phyloP scores from a whole-genome alignment of 1,140 invertebrate genomes.

The Psilanteris sp. region DNA sequence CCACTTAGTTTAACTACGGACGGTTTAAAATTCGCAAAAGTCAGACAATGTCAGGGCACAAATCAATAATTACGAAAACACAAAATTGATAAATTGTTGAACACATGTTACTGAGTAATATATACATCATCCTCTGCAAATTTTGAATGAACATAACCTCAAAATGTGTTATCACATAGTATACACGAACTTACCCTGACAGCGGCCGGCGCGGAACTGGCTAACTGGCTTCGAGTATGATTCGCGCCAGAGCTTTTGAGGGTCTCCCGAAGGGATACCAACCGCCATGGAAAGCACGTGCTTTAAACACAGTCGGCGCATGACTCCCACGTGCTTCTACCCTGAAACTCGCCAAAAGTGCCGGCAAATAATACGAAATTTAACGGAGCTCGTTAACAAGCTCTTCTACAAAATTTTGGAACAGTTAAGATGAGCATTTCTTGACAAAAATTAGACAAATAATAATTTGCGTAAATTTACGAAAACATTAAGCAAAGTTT shows the following conservation, averaged over 20 bases:
- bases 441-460: too few relatives aligned
- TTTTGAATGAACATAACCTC: constrained; percentile 68
- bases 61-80: constrained; percentile 1
- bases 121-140: constrained; percentile 18
- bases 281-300: constrained; percentile 57
- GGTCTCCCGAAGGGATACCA: constrained; percentile 56
- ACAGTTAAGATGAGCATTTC: too few relatives aligned
- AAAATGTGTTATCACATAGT: constrained; percentile 40
- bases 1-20: neutral
- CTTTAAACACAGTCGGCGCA: constrained; percentile 43
- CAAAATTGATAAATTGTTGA: constrained; percentile 25
- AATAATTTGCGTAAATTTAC: too few relatives aligned
- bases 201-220: constrained; percentile 79
- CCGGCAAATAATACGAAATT: neutral
- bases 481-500: too few relatives aligned
- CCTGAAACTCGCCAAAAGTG: constrained; percentile 4
- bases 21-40: neutral
- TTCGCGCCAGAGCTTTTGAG: constrained; percentile 63
- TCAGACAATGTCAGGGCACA: constrained; percentile 5
- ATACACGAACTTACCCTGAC: constrained; percentile 71
- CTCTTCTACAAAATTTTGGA: neutral
- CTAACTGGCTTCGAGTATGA: constrained; percentile 61
- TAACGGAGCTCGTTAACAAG: neutral
- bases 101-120: constrained; percentile 2
- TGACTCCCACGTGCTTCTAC: constrained; percentile 61